A percentile compares a stretch with the other conserved stretches of the same genome.
Evolutionary conservation across 2,113 vertebrate species (phyloP).

Genomic region (Lynx canadensis): DNA sequence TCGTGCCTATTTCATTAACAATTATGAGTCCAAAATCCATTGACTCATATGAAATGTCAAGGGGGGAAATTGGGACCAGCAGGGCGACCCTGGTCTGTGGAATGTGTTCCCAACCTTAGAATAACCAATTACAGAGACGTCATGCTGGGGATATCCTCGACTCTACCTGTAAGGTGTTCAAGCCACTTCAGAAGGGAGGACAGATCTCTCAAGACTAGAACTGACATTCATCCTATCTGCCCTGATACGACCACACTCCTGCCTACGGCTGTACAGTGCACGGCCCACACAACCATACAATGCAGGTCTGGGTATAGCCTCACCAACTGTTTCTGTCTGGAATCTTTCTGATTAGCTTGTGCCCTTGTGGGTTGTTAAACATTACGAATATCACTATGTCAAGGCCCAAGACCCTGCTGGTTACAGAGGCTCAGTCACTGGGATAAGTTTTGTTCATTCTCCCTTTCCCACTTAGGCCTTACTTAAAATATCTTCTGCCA

Average conservation of each 20-base stretch:
- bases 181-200: neutral
- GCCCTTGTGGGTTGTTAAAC: neutral
- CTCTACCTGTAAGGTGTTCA: neutral
- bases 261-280: neutral
- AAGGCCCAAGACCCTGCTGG: neutral
- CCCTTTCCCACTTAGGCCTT: neutral
- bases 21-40: conserved; percentile 32
- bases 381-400: neutral
- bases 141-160: no score
- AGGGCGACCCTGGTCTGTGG: neutral
- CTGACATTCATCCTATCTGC: neutral
- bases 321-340: neutral
- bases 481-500: neutral
- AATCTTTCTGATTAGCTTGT: neutral
- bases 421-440: neutral
- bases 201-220: neutral
- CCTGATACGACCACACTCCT: neutral
- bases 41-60: neutral
- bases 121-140: neutral
- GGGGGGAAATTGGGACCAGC: neutral
- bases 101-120: neutral
- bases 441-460: neutral
- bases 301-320: neutral
- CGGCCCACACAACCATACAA: neutral
- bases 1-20: conserved; percentile 47